A percentile compares a stretch with the other conserved stretches of the same genome.
phyloP scores from a whole-genome alignment of 2,113 vertebrate species.

The Caranx melampygus region DNA sequence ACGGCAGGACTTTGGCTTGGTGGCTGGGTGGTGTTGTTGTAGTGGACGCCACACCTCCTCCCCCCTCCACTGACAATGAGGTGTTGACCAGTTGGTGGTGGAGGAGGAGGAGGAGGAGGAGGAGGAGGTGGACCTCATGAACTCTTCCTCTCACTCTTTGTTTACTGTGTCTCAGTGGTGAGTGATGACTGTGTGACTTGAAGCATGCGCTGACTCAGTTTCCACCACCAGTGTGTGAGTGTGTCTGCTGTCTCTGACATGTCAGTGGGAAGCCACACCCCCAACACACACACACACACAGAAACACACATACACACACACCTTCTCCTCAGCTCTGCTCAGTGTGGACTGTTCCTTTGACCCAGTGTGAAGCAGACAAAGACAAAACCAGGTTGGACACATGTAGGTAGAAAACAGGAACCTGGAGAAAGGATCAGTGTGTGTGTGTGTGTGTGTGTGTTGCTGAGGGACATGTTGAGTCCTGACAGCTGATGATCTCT shows the following conservation, averaged over 20 bases:
- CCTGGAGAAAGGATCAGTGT: not conserved
- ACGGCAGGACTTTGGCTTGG: too few relatives aligned
- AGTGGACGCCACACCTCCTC: too few relatives aligned
- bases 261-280: slow-evolving; percentile 28
- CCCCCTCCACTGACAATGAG: not conserved
- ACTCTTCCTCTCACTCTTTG: slow-evolving; percentile 44
- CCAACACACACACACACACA: not conserved
- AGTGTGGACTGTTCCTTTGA: slow-evolving; percentile 27
- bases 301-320: not conserved
- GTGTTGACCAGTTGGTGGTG: not conserved
- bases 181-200: slow-evolving; percentile 63
- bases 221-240: slow-evolving; percentile 62
- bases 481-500: slow-evolving; percentile 20
- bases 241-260: slow-evolving; percentile 42
- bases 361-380: not conserved
- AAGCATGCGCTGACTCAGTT: slow-evolving; percentile 71
- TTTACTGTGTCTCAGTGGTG: slow-evolving; percentile 46
- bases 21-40: too few relatives aligned
- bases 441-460: not conserved
- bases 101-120: too few relatives aligned
- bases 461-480: slow-evolving; percentile 8
- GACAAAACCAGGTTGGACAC: not conserved
- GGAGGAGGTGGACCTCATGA: not conserved
- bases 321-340: not conserved
- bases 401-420: not conserved